A percentile compares a stretch with the other conserved stretches of the same genome.
phyloP scores from a whole-genome alignment of 2,888 invertebrate genomes.

The Podabrus alpinus region DNA sequence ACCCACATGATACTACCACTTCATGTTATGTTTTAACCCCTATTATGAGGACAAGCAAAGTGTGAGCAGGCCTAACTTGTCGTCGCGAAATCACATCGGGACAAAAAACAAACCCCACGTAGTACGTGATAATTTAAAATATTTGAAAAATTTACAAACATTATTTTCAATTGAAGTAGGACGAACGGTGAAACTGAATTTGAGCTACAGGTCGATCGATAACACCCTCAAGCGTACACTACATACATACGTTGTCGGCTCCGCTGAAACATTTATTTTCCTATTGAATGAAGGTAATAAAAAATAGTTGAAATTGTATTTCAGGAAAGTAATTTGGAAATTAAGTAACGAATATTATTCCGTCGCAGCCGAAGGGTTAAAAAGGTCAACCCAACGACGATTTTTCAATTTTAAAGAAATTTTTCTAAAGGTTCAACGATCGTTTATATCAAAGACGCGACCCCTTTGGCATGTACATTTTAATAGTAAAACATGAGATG shows the following conservation, averaged over 20 bases:
- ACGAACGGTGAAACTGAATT: background rate
- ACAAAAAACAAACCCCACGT: background rate
- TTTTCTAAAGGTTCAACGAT: background rate
- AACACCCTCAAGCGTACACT: conserved; percentile 6
- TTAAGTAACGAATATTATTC: background rate
- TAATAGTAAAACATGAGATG: background rate
- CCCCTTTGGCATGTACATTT: background rate
- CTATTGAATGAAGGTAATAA: background rate
- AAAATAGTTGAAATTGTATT: background rate
- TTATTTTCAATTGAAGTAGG: conserved; percentile 2
- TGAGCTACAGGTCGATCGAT: conserved; percentile 24
- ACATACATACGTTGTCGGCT: conserved; percentile 5
- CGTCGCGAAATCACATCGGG: background rate
- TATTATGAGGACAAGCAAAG: background rate
- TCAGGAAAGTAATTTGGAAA: background rate
- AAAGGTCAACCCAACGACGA: background rate
- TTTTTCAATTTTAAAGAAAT: background rate
- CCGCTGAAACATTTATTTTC: background rate
- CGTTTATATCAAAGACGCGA: background rate
- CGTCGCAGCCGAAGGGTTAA: background rate
- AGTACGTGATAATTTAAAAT: background rate
- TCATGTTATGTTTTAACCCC: background rate
- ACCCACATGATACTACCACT: background rate
- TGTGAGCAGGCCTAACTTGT: background rate
- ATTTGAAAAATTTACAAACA: background rate